A percentile compares a stretch with the other conserved stretches of the same genome.
Evolutionary conservation across 1,140 invertebrate species (phyloP).

Genomic region (Arctopsyche grandis): DNA sequence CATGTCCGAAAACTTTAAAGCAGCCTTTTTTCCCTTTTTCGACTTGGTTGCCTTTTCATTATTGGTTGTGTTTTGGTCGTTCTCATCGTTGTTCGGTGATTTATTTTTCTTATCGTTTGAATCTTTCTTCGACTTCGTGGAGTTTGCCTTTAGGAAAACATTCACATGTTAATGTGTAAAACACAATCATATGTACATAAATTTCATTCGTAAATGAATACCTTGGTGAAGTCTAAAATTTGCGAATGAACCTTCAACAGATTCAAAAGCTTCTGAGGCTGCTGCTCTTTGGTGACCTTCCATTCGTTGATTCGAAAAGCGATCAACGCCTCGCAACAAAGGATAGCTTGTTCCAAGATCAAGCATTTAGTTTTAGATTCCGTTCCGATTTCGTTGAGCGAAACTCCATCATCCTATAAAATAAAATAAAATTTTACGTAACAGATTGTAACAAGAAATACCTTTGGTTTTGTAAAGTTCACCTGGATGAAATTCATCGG

Average conservation of each 20-base stretch:
- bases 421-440: background rate
- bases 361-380: slow-evolving; percentile 63
- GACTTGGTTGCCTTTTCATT: slow-evolving; percentile 58
- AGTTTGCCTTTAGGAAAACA: too few relatives aligned
- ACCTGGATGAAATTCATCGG: slow-evolving; percentile 61
- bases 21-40: slow-evolving; percentile 30
- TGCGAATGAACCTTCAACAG: slow-evolving; percentile 63
- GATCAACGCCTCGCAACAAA: slow-evolving; percentile 66
- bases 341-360: slow-evolving; percentile 61
- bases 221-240: slow-evolving; percentile 63
- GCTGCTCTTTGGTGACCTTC: slow-evolving; percentile 44
- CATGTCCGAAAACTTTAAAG: slow-evolving; percentile 35
- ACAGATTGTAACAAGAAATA: background rate
- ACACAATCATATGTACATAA: background rate
- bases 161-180: too few relatives aligned
- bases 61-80: slow-evolving; percentile 56
- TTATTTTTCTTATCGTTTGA: slow-evolving; percentile 48
- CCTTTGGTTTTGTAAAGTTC: too few relatives aligned
- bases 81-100: slow-evolving; percentile 55
- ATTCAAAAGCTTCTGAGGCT: slow-evolving; percentile 59
- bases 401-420: slow-evolving; percentile 63
- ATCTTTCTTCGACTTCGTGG: slow-evolving; percentile 61
- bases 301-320: slow-evolving; percentile 61
- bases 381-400: slow-evolving; percentile 61
- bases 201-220: slow-evolving; percentile 46